A percentile compares a stretch with the other conserved stretches of the same genome.
Conservation (phyloP, 2,888 invertebrate genomes). For the Nowickia ferox region DNA sequence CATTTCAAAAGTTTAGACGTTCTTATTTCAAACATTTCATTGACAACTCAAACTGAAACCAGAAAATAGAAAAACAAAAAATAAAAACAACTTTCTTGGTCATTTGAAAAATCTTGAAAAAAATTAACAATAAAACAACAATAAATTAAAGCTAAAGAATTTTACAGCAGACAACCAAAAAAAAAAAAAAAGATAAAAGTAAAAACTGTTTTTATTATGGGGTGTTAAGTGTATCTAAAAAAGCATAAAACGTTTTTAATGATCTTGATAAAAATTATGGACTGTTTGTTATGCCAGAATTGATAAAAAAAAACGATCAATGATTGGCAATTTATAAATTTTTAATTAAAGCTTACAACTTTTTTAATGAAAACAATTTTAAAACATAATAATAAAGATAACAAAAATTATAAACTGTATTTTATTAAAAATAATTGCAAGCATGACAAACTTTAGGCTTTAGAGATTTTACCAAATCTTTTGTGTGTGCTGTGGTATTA, state of each 20-base stretch:
- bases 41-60: slow-evolving; percentile 27
- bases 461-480: background rate
- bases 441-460: background rate
- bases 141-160: slow-evolving; percentile 25
- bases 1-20: slow-evolving; percentile 14
- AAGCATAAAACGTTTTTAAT: slow-evolving; percentile 13
- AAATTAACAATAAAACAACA: slow-evolving; percentile 8
- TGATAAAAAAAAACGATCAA: background rate
- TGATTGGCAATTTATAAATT: background rate
- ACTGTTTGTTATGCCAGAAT: background rate
- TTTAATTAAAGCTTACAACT: slow-evolving; percentile 20
- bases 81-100: slow-evolving; percentile 33
- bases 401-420: no score
- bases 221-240: slow-evolving; percentile 14
- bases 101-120: slow-evolving; percentile 1
- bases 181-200: background rate
- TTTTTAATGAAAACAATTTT: background rate
- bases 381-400: no score
- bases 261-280: slow-evolving; percentile 23
- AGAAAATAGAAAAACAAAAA: background rate
- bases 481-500: no score
- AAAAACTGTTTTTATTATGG: slow-evolving; percentile 13
- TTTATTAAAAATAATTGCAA: no score
- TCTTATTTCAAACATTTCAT: slow-evolving; percentile 37
- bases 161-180: background rate